Percentiles rank a stretch among this genome's conserved stretches.
Conservation (phyloP, 2,888 invertebrate species). For the Yponomeuta evonymella region DNA sequence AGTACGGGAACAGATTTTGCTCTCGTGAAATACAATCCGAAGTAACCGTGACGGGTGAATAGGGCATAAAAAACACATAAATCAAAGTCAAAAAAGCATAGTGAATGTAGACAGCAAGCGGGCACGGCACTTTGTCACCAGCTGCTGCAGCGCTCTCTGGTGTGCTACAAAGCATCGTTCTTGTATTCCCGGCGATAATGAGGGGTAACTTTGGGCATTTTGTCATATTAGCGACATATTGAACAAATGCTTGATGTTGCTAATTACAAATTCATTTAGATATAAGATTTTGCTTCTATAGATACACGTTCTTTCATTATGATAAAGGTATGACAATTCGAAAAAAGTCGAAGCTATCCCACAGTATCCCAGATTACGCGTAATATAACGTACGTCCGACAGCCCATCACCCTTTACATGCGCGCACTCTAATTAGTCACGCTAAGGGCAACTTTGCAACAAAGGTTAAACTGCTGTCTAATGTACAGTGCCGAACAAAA, state of each 20-base stretch:
- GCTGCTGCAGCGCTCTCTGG: slow-evolving; percentile 44
- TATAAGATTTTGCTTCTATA: neutral
- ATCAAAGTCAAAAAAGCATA: slow-evolving; percentile 78
- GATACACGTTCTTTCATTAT: too few relatives aligned
- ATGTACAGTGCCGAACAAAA: too few relatives aligned
- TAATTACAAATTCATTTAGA: neutral
- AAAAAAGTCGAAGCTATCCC: too few relatives aligned
- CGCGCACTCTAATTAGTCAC: too few relatives aligned
- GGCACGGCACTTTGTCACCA: slow-evolving; percentile 67
- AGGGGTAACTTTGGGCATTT: slow-evolving; percentile 70
- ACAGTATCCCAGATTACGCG: too few relatives aligned
- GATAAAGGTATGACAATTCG: too few relatives aligned
- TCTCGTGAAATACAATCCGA: slow-evolving; percentile 52
- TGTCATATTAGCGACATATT: slow-evolving; percentile 70
- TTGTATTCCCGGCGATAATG: slow-evolving; percentile 68
- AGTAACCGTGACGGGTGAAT: slow-evolving; percentile 71
- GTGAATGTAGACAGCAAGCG: slow-evolving; percentile 62
- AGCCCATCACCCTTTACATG: too few relatives aligned
- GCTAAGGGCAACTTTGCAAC: too few relatives aligned
- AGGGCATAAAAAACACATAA: slow-evolving; percentile 74
- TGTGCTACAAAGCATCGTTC: slow-evolving; percentile 51
- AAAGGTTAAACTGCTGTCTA: too few relatives aligned
- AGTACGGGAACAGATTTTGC: slow-evolving; percentile 23
- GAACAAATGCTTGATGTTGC: slow-evolving; percentile 30
- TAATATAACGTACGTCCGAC: too few relatives aligned